These are phyloP conservation scores for Diogma glabrata DNA, from an alignment of 2,888 invertebrate species.

Conservation along the genomic window DNA sequence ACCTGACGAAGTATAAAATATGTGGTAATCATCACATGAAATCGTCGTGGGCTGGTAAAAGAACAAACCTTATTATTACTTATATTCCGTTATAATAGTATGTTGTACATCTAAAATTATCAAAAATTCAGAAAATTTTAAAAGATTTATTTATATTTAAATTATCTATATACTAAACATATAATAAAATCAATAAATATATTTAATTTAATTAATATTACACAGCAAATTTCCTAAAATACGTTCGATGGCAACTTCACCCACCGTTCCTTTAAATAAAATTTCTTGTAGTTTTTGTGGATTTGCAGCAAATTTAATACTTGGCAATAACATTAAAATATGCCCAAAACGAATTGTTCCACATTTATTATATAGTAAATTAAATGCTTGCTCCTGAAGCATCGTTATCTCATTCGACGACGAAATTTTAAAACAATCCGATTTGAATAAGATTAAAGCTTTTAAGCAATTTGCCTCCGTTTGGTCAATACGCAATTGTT, in stretches of 20 bases:
- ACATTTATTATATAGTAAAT: conserved; percentile 64
- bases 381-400: conserved; percentile 70
- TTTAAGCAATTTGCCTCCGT: conserved; percentile 80
- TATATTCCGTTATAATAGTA: too few relatives aligned
- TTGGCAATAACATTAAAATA: conserved; percentile 59
- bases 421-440: conserved; percentile 53
- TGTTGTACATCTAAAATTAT: too few relatives aligned
- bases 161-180: too few relatives aligned
- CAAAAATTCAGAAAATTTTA: too few relatives aligned
- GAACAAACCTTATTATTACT: too few relatives aligned
- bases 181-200: too few relatives aligned
- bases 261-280: conserved; percentile 65
- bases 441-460: conserved; percentile 66
- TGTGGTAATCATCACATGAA: too few relatives aligned
- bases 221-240: conserved; percentile 9
- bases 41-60: too few relatives aligned
- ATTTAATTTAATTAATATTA: conserved; percentile 1
- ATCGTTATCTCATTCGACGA: conserved; percentile 49
- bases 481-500: conserved; percentile 57
- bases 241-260: conserved; percentile 55
- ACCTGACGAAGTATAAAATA: too few relatives aligned
- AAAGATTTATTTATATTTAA: too few relatives aligned
- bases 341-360: conserved; percentile 54
- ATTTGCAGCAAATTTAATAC: conserved; percentile 36
- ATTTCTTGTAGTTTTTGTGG: conserved; percentile 15